Evolutionary conservation across 2,113 vertebrate species (phyloP).

Genomic region (Gopherus evgoodei): DNA sequence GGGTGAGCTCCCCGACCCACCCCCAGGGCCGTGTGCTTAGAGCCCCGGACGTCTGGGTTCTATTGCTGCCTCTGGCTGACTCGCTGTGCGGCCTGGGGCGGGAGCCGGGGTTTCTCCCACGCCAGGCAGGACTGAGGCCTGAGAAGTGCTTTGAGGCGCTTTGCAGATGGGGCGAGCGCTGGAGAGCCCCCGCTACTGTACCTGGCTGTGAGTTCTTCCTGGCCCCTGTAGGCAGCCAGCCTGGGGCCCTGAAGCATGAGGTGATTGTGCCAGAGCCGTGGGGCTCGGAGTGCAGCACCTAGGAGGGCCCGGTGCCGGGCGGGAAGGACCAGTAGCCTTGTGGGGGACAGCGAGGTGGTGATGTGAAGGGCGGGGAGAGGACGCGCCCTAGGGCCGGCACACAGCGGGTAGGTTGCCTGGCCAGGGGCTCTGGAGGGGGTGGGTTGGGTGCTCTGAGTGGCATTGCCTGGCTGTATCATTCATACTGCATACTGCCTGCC

Average conservation of each 20-base stretch:
- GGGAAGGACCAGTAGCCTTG: accelerated
- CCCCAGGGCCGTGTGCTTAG: too few relatives aligned
- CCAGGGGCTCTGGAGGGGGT: not conserved
- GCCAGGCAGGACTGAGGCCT: not conserved
- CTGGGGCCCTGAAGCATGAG: not conserved
- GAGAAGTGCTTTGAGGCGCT: not conserved
- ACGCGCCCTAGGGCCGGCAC: accelerated
- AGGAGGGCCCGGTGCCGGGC: not conserved
- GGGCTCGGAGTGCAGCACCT: too few relatives aligned
- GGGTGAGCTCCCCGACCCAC: too few relatives aligned
- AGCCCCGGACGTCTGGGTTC: accelerated
- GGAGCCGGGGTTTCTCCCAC: not conserved
- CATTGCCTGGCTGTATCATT: not conserved
- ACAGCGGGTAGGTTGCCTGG: not conserved
- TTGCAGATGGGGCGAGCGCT: not conserved
- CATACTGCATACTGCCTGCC: too few relatives aligned
- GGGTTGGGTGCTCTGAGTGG: not conserved
- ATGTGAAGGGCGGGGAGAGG: not conserved
- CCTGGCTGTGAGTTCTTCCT: accelerated
- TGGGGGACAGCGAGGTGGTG: too few relatives aligned
- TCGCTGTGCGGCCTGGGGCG: not conserved
- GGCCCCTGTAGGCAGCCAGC: not conserved
- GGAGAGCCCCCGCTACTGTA: not conserved
- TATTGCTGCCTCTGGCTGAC: not conserved
- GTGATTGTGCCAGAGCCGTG: not conserved